Base-by-base conservation (phyloP, 1,140 invertebrate genomes). In the Bombus sibiricus region DNA sequence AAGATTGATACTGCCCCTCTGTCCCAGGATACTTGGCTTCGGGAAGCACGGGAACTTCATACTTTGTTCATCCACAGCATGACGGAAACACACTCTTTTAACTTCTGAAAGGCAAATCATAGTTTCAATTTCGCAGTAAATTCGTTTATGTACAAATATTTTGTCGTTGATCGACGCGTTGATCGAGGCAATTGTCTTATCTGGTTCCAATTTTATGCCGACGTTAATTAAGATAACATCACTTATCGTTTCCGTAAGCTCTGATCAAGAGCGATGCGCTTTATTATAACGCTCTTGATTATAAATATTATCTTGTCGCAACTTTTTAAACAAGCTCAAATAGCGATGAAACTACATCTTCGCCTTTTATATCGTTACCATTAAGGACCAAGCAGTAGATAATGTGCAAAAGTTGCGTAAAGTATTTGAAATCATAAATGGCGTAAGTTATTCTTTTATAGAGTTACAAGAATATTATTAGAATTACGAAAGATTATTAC, bases 41-140 rank as follows among this genome's bases (percentile, higher is more conserved):
- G 93, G 94, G 62, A 95, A 93, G 78, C 94, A 93, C 87, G 92
- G 92, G 81, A 95, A 94, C 87, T 90, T 94, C 93, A 79, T 91
- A 85, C 83, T 73, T 73, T 91, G 81, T 12, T 86, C 57, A 34
- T 89, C 85, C 81, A 85, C 53, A 8, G 32, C 90, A 91, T 91
- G 75, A 81, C 87, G 82, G 32, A 74, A 87, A 59, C 82, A 85
- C 76, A 86, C 78, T 86, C 83, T 74, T 76, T 90, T 89, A 6
- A 77, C 79, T 28, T 85, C 90, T 91, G 82, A 43, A 90, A 90
- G 4, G 9, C 18, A 69, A 41, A 39, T 6, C 39, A 53, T 71
- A 25, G 1, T 74, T 10, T 22, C 4, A 34, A 34, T 34, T 15
- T 64, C 0, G 2, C 32, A 18, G 15, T 9, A 18, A 34, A 66